Evolutionary conservation across 1,140 invertebrate species (phyloP).

Genomic region (Eumeta japonica): DNA sequence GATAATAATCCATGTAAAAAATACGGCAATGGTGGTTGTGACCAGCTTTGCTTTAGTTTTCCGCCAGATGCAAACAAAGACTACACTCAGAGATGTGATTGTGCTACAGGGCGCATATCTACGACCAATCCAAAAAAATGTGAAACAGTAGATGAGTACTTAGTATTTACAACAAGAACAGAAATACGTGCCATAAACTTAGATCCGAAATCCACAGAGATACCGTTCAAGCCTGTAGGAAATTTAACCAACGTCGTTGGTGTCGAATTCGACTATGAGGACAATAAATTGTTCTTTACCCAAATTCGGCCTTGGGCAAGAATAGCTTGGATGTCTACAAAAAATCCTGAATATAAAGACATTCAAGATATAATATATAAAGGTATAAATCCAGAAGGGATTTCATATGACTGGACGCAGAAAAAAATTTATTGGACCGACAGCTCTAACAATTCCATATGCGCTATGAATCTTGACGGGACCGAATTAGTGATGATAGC

Average conservation of each 20-base stretch:
- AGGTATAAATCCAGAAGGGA: slow-evolving; percentile 91
- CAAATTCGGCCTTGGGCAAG: slow-evolving; percentile 88
- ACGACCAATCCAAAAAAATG: slow-evolving; percentile 68
- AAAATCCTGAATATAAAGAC: slow-evolving; percentile 61
- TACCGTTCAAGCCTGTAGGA: slow-evolving; percentile 82
- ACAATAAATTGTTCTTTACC: slow-evolving; percentile 85
- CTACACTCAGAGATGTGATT: slow-evolving; percentile 80
- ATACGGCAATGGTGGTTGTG: slow-evolving; percentile 79
- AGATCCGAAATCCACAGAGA: slow-evolving; percentile 74
- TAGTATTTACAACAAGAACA: slow-evolving; percentile 88
- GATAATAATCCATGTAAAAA: slow-evolving; percentile 76
- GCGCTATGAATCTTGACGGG: slow-evolving; percentile 91
- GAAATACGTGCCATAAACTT: slow-evolving; percentile 86
- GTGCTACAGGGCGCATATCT: slow-evolving; percentile 79
- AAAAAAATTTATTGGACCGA: slow-evolving; percentile 98
- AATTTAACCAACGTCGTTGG: slow-evolving; percentile 96
- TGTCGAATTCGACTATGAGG: slow-evolving; percentile 90
- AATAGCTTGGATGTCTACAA: slow-evolving; percentile 77
- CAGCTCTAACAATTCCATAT: slow-evolving; percentile 90
- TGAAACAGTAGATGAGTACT: slow-evolving; percentile 78
- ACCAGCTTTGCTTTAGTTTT: slow-evolving; percentile 93
- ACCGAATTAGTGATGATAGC: slow-evolving; percentile 90
- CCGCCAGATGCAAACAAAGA: slow-evolving; percentile 62
- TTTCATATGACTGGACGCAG: slow-evolving; percentile 96
- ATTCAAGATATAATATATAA: slow-evolving; percentile 76